Conservation (phyloP, 2,797 vertebrate genomes). For the Chrysocyon brachyurus region DNA sequence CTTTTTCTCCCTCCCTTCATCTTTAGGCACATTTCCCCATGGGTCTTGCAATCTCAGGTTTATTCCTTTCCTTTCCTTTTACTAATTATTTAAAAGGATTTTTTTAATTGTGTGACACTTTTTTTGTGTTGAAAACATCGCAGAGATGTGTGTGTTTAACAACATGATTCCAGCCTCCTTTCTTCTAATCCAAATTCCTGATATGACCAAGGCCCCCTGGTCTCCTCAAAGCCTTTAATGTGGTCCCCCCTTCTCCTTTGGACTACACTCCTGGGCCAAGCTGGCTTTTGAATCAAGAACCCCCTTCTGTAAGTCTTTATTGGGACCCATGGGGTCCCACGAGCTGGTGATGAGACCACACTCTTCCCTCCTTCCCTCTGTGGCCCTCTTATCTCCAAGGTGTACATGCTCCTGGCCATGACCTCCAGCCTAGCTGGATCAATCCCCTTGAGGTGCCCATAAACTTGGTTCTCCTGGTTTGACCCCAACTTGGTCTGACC, state of each 20-base stretch:
- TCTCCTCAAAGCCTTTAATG: not conserved
- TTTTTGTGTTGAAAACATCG: not conserved
- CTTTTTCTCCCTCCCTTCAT: not conserved
- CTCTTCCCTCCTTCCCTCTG: not conserved
- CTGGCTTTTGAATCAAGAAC: not conserved
- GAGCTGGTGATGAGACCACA: accelerated
- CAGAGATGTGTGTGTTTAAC: not conserved
- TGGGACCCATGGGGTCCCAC: not conserved
- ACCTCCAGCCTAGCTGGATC: not conserved
- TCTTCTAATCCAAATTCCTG: not conserved
- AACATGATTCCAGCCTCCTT: not conserved
- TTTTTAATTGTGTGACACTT: not conserved
- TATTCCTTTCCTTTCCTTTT: not conserved
- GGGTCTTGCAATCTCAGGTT: not conserved
- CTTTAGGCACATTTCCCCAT: not conserved
- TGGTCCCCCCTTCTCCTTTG: not conserved
- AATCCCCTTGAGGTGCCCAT: not conserved
- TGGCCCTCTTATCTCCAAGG: not conserved
- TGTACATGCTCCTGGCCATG: not conserved
- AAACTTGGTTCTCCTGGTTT: not conserved
- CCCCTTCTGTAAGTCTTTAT: not conserved
- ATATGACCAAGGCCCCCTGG: too few species aligned
- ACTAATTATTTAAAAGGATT: not conserved
- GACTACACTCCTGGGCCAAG: not conserved
- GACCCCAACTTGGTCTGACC: not conserved